Conservation (phyloP, 1,140 invertebrate species). For the Brachionus asplanchnoidis region DNA sequence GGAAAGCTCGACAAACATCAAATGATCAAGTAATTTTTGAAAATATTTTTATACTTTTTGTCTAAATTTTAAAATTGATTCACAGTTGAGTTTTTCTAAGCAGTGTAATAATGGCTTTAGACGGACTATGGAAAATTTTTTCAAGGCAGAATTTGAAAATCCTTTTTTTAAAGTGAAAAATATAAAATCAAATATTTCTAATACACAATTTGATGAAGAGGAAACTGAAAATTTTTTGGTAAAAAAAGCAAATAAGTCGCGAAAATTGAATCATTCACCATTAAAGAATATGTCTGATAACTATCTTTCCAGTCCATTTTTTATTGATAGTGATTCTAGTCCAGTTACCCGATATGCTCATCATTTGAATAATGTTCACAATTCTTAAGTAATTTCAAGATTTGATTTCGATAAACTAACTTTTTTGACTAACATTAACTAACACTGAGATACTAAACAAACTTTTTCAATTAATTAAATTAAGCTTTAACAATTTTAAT, state of each 20-base stretch:
- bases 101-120: not conserved
- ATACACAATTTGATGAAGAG: not conserved
- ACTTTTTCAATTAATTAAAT: no score
- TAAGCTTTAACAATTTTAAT: no score
- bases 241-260: not conserved
- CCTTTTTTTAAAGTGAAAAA: not conserved
- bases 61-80: not conserved
- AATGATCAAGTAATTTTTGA: not conserved
- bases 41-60: not conserved
- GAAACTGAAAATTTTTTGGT: not conserved
- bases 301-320: not conserved
- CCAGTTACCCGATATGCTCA: not conserved
- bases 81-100: not conserved
- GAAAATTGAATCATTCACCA: not conserved
- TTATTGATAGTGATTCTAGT: not conserved
- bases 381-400: not conserved
- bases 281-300: not conserved
- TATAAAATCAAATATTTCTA: not conserved
- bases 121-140: not conserved
- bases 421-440: not conserved
- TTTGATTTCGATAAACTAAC: not conserved
- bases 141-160: slow-evolving; percentile 1
- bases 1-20: slow-evolving; percentile 54
- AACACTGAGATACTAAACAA: not conserved
- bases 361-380: not conserved